phyloP scores from a whole-genome alignment of 2,888 invertebrate species.

The Aleiodes alternator region DNA sequence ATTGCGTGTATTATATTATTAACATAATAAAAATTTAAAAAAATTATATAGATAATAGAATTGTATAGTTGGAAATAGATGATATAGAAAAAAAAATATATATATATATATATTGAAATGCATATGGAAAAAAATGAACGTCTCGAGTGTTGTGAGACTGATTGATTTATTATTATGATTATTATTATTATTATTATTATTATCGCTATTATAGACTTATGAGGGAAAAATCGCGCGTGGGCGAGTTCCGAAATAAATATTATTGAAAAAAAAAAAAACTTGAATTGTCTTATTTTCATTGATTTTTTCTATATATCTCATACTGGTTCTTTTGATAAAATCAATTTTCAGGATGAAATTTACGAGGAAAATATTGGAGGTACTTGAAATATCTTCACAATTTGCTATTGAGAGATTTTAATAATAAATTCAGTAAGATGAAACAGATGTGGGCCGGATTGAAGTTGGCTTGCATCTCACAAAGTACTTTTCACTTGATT shows the following conservation, averaged over 20 bases:
- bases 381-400: conserved; percentile 15
- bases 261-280: conserved; percentile 20
- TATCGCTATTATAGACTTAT: conserved; percentile 61
- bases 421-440: conserved; percentile 31
- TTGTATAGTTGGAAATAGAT: conserved; percentile 34
- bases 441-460: conserved; percentile 32
- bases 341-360: conserved; percentile 11
- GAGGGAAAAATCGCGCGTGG: conserved; percentile 60
- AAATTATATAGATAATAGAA: conserved; percentile 33
- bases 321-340: not conserved
- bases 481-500: conserved; percentile 34
- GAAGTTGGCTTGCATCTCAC: conserved; percentile 34
- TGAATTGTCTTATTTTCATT: not conserved
- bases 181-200: conserved; percentile 61
- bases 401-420: conserved; percentile 25
- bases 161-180: conserved; percentile 58
- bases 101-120: conserved; percentile 58
- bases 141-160: conserved; percentile 59
- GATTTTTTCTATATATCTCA: conserved; percentile 3
- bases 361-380: conserved; percentile 25
- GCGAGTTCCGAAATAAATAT: conserved; percentile 69
- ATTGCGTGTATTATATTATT: conserved; percentile 70
- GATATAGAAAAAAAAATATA: conserved; percentile 39
- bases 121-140: conserved; percentile 50
- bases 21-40: conserved; percentile 53